A percentile compares a stretch with the other conserved stretches of the same genome.
These are phyloP conservation scores for Lutra lutra DNA, from an alignment of 2,797 vertebrate genomes.

Conservation along the genomic window DNA sequence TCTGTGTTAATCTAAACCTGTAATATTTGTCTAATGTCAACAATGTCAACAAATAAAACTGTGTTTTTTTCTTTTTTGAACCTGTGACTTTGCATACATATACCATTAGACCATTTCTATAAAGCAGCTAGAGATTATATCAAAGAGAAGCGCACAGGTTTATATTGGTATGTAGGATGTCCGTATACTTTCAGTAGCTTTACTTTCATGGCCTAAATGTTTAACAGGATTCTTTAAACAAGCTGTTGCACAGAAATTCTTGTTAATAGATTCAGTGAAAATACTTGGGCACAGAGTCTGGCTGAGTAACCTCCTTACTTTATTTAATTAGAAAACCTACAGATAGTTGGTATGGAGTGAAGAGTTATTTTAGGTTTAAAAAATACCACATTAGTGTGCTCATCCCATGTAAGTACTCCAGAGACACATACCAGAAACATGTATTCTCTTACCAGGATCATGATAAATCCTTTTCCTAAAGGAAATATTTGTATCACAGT, in stretches of 20 bases:
- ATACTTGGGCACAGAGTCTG: background rate
- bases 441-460: background rate
- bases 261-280: constrained; percentile 17
- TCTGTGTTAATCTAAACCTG: background rate
- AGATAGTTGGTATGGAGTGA: background rate
- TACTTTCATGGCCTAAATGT: background rate
- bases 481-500: constrained; percentile 75
- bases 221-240: constrained; percentile 31
- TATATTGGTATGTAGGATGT: background rate
- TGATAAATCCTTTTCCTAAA: constrained; percentile 44
- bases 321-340: background rate
- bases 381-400: background rate
- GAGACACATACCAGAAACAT: background rate
- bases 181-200: background rate
- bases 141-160: background rate
- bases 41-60: constrained; percentile 23
- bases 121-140: background rate
- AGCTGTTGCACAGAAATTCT: background rate
- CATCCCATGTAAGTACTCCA: background rate
- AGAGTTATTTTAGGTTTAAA: constrained; percentile 37
- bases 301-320: background rate
- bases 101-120: background rate
- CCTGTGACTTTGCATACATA: background rate
- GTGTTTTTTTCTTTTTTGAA: background rate
- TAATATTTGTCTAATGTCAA: background rate